phyloP scores from a whole-genome alignment of 2,797 vertebrate genomes.

The Chelidonichthys spinosus region DNA sequence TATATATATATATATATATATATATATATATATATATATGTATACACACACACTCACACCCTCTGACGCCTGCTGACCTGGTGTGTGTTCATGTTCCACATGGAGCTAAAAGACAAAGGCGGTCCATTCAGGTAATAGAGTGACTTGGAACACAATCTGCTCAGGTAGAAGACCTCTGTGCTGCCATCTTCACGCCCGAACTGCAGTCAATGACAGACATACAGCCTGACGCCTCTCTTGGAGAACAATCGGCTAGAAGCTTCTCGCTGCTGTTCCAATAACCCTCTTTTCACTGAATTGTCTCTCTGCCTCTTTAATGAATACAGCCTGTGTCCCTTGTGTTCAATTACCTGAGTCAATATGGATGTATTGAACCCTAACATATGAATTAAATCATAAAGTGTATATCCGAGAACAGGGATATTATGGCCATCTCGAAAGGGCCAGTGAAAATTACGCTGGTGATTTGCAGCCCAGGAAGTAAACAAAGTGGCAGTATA shows the following conservation, averaged over 20 bases:
- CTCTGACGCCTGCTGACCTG: conserved; percentile 40
- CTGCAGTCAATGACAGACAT: conserved; percentile 71
- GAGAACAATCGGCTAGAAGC: conserved; percentile 39
- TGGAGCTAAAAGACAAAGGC: conserved; percentile 66
- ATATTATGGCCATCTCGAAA: conserved; percentile 59
- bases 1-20: background rate
- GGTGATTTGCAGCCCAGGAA: conserved; percentile 71
- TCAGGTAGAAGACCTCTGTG: conserved; percentile 69
- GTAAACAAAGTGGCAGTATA: conserved; percentile 76
- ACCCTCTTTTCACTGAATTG: conserved; percentile 53
- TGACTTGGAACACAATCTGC: conserved; percentile 44
- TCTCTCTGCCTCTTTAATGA: conserved; percentile 69
- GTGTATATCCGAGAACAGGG: conserved; percentile 73
- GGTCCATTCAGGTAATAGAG: conserved; percentile 71
- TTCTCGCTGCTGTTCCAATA: conserved; percentile 53
- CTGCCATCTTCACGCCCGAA: conserved; percentile 68
- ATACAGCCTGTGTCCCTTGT: conserved; percentile 66
- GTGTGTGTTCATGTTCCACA: conserved; percentile 68
- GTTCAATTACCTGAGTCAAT: conserved; percentile 82
- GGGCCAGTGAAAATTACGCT: conserved; percentile 71
- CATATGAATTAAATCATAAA: conserved; percentile 81
- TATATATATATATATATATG: background rate
- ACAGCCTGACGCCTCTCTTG: conserved; percentile 41
- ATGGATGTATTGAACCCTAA: conserved; percentile 76
- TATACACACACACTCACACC: conserved; percentile 28